Evolutionary conservation across 1,140 invertebrate species (phyloP).

Genomic region (Drosophila mojavensis): DNA sequence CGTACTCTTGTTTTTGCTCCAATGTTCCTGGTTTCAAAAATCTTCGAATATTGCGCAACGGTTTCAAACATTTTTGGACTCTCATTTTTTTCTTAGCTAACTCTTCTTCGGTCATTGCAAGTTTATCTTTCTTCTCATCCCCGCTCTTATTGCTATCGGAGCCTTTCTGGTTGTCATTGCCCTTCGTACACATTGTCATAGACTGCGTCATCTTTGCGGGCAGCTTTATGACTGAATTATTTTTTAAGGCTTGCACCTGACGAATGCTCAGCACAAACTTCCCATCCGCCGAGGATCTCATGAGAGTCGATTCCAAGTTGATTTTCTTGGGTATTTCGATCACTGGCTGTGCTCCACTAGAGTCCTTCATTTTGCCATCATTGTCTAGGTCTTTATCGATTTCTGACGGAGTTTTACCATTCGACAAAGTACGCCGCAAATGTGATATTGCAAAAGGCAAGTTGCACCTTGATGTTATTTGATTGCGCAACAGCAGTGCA

Average conservation of each 20-base stretch:
- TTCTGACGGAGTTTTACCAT: neutral
- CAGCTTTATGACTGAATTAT: neutral
- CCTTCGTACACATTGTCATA: constrained; percentile 6
- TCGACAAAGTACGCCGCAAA: neutral
- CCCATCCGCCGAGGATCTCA: neutral
- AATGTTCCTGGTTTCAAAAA: neutral
- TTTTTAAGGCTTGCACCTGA: neutral
- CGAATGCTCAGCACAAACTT: neutral
- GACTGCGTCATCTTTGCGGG: neutral
- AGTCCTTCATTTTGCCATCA: neutral
- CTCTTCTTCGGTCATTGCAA: too few relatives aligned
- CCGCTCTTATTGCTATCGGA: neutral
- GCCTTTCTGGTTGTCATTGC: neutral
- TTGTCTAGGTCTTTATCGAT: neutral
- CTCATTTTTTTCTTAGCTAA: too few relatives aligned
- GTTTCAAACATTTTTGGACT: too few relatives aligned
- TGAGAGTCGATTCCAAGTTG: neutral
- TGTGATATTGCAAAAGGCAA: constrained; percentile 11
- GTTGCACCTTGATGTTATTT: neutral
- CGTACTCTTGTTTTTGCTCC: neutral
- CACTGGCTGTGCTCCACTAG: neutral
- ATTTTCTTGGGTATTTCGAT: neutral
- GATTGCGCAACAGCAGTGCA: constrained; percentile 21
- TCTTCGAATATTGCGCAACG: too few relatives aligned
- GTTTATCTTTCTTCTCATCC: neutral